Percentiles rank a stretch among this genome's conserved stretches.
Evolutionary conservation across 2,888 invertebrate species (phyloP).

Genomic region (Agrochola circellaris): DNA sequence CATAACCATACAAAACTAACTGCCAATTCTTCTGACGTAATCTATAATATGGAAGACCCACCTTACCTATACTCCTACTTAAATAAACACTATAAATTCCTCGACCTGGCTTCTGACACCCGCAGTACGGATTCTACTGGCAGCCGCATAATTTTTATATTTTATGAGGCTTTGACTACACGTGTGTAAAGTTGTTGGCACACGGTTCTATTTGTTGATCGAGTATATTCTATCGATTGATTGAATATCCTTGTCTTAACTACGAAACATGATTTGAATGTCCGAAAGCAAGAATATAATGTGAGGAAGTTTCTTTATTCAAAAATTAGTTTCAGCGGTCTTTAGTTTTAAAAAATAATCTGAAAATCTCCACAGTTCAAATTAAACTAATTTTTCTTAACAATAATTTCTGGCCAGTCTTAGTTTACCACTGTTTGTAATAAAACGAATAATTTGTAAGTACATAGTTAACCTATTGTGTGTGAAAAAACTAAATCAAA

Average conservation of each 20-base stretch:
- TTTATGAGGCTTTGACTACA: conserved; percentile 61
- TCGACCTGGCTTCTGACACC: conserved; percentile 48
- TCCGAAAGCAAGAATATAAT: neutral
- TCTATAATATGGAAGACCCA: conserved; percentile 35
- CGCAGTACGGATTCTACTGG: conserved; percentile 24
- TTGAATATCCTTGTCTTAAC: neutral
- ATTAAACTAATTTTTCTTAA: neutral
- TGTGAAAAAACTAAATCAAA: neutral
- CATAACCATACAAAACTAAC: conserved; percentile 5
- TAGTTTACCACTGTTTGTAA: too few relatives aligned
- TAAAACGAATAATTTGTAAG: neutral
- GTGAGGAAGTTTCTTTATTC: neutral
- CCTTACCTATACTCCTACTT: conserved; percentile 8
- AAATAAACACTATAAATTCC: conserved; percentile 56
- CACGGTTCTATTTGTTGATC: conserved; percentile 17
- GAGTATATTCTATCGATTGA: neutral
- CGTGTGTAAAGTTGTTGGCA: conserved; percentile 23
- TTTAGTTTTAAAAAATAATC: too few relatives aligned
- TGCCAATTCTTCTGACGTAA: conserved; percentile 38
- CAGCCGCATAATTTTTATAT: conserved; percentile 62
- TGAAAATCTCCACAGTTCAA: neutral
- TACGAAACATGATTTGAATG: neutral
- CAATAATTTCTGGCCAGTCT: neutral
- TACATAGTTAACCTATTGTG: neutral
- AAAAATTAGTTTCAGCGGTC: neutral